phyloP scores from a whole-genome alignment of 2,797 vertebrate species.

The Rhabdomys pumilio region DNA sequence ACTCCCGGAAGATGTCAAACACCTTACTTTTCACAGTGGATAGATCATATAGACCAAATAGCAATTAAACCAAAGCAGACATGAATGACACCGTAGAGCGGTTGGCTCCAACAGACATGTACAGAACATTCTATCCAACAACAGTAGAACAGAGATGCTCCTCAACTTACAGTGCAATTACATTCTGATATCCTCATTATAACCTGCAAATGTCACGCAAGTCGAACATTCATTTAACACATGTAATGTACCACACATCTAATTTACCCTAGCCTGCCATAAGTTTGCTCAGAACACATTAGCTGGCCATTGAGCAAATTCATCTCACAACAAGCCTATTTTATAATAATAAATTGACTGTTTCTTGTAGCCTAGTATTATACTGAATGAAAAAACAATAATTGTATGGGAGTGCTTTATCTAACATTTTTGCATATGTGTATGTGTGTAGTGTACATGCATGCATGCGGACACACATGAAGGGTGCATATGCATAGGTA shows the following conservation, averaged over 20 bases:
- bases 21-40: constrained; percentile 6
- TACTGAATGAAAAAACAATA: background rate
- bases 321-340: background rate
- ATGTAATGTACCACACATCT: background rate
- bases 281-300: background rate
- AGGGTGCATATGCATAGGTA: no score
- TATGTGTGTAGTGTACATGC: background rate
- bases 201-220: background rate
- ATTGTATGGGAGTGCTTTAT: background rate
- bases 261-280: background rate
- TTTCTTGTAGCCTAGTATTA: background rate
- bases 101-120: background rate
- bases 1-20: background rate
- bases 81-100: background rate
- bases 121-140: background rate
- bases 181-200: background rate
- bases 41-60: constrained; percentile 11
- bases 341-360: background rate
- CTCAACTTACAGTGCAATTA: background rate
- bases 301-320: background rate
- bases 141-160: background rate
- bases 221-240: background rate
- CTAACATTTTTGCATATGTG: background rate
- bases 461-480: background rate
- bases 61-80: background rate